Evolutionary conservation across 2,888 invertebrate genomes (phyloP).

Genomic region (Meiosimyza decipiens): DNA sequence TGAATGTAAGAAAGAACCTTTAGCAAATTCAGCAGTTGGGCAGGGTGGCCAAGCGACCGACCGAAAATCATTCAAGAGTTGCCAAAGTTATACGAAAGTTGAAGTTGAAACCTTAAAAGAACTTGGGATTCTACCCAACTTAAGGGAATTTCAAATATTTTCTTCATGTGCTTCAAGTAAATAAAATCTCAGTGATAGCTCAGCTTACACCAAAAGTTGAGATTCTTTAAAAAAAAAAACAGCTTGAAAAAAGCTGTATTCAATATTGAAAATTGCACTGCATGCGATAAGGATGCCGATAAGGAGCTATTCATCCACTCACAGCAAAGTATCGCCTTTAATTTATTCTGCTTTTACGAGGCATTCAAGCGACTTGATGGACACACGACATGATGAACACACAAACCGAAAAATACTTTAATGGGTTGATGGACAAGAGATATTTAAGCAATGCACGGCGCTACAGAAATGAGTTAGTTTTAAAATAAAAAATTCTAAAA

Average conservation of each 20-base stretch:
- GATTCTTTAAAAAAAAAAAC: neutral
- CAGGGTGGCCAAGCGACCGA: neutral
- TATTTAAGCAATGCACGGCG: too few relatives aligned
- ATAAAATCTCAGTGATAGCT: too few relatives aligned
- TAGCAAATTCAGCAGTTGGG: too few relatives aligned
- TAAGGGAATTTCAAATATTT: too few relatives aligned
- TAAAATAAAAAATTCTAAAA: too few relatives aligned
- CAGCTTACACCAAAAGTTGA: neutral
- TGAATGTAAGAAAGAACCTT: too few relatives aligned
- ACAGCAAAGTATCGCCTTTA: neutral
- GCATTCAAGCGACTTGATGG: constrained; percentile 21
- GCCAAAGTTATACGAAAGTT: constrained; percentile 19
- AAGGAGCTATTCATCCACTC: neutral
- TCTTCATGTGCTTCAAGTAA: too few relatives aligned
- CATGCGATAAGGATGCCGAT: neutral
- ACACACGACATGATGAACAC: neutral
- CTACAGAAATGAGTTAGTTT: too few relatives aligned
- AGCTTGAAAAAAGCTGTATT: constrained; percentile 3
- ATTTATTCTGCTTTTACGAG: constrained; percentile 13
- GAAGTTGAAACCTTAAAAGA: neutral
- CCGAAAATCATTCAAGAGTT: constrained; percentile 26
- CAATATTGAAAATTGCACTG: neutral
- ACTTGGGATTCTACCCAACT: too few relatives aligned
- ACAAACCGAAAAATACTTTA: too few relatives aligned
- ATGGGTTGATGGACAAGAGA: too few relatives aligned